phyloP scores from a whole-genome alignment of 2,888 invertebrate genomes.

The Eupeodes latifasciatus region DNA sequence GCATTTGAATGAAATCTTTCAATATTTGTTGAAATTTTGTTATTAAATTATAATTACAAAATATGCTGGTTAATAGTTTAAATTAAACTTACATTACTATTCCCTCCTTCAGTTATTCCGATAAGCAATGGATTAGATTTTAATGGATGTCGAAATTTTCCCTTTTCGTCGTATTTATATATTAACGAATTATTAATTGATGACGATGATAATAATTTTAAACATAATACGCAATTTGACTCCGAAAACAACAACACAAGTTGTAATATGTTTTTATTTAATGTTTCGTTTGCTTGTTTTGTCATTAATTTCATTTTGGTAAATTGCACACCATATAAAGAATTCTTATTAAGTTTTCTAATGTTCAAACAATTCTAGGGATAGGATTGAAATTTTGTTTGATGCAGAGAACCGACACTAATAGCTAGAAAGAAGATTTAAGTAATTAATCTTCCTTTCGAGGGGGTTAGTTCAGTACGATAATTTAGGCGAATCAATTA shows the following conservation, averaged over 20 bases:
- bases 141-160: conserved; percentile 16
- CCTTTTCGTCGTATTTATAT: conserved; percentile 47
- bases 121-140: conserved; percentile 13
- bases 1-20: too few relatives aligned
- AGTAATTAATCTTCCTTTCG: too few relatives aligned
- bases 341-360: neutral
- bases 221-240: neutral
- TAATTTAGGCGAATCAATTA: neutral
- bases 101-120: neutral
- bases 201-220: conserved; percentile 25
- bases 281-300: conserved; percentile 9
- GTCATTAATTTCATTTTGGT: conserved; percentile 56
- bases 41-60: too few relatives aligned
- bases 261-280: conserved; percentile 16
- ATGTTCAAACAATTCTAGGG: neutral
- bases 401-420: neutral
- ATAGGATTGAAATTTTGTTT: neutral
- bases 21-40: too few relatives aligned
- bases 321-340: neutral
- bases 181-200: conserved; percentile 39
- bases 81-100: conserved; percentile 40
- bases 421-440: neutral
- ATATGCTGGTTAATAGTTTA: neutral
- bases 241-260: conserved; percentile 11
- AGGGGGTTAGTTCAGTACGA: neutral